phyloP scores from a whole-genome alignment of 2,797 vertebrate genomes.

The Podargus strigoides region DNA sequence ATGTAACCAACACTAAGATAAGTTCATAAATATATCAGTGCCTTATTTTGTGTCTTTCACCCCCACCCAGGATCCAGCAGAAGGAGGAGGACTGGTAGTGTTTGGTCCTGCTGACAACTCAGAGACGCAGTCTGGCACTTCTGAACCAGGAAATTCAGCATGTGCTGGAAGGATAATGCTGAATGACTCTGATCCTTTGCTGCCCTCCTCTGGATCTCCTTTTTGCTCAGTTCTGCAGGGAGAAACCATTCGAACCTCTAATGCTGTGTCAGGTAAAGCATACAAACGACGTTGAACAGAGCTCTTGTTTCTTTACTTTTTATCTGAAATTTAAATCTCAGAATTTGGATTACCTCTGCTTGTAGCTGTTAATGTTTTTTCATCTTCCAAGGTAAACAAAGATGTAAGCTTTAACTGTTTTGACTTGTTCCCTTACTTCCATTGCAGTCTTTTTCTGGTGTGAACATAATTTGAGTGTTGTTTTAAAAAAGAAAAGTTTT shows the following conservation, averaged over 20 bases:
- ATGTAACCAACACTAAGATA: not conserved
- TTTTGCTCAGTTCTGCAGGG: conserved; percentile 3
- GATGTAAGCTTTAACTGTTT: not conserved
- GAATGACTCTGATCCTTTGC: conserved; percentile 48
- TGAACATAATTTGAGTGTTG: not conserved
- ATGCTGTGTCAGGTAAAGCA: conserved; percentile 67
- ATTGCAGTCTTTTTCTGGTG: not conserved
- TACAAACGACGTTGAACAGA: not conserved
- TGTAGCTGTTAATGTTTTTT: not conserved
- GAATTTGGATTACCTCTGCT: not conserved
- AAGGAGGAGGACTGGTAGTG: not conserved
- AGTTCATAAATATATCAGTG: not conserved
- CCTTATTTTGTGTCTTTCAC: not conserved
- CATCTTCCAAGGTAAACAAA: not conserved
- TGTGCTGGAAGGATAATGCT: conserved; percentile 49
- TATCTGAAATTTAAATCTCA: not conserved
- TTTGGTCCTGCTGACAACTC: not conserved
- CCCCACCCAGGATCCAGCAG: conserved; percentile 48
- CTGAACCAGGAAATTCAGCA: not conserved
- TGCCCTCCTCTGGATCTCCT: conserved; percentile 36
- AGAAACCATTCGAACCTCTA: conserved; percentile 11
- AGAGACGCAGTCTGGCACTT: not conserved
- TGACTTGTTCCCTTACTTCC: not conserved
- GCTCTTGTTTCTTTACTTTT: not conserved
- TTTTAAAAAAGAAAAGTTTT: too few species aligned